phyloP scores from a whole-genome alignment of 2,888 invertebrate species.

The Cephus runcator region DNA sequence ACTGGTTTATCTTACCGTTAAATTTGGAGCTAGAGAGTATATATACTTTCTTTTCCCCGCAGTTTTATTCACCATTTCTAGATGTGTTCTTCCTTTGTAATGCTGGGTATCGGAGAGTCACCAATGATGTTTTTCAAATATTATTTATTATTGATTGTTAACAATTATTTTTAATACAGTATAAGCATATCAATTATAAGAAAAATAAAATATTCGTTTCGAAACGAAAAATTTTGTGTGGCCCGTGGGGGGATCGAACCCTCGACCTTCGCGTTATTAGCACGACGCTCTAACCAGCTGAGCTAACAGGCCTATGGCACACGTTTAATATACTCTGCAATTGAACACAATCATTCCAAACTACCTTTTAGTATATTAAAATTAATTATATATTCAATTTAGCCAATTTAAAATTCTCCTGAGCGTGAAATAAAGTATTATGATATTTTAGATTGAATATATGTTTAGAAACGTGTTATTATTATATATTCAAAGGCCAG shows the following conservation, averaged over 20 bases:
- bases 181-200: not conserved
- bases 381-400: not conserved
- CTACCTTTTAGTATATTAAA: not conserved
- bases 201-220: not conserved
- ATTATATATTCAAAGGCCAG: not conserved
- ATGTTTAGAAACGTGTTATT: not conserved
- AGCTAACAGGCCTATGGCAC: constrained; percentile 11
- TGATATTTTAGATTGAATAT: too few relatives aligned
- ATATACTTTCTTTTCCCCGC: not conserved
- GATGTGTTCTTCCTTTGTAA: not conserved
- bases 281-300: constrained; percentile 23
- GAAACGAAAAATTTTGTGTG: not conserved
- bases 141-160: not conserved
- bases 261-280: constrained; percentile 33
- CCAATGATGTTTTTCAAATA: not conserved
- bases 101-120: not conserved
- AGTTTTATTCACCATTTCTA: not conserved
- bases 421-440: too few relatives aligned
- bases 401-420: not conserved
- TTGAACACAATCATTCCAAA: not conserved
- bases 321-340: not conserved
- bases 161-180: too few relatives aligned
- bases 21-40: not conserved
- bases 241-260: constrained; percentile 38
- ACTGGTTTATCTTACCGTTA: not conserved